phyloP scores from a whole-genome alignment of 2,888 invertebrate genomes.

The Argyresthia goedartella region DNA sequence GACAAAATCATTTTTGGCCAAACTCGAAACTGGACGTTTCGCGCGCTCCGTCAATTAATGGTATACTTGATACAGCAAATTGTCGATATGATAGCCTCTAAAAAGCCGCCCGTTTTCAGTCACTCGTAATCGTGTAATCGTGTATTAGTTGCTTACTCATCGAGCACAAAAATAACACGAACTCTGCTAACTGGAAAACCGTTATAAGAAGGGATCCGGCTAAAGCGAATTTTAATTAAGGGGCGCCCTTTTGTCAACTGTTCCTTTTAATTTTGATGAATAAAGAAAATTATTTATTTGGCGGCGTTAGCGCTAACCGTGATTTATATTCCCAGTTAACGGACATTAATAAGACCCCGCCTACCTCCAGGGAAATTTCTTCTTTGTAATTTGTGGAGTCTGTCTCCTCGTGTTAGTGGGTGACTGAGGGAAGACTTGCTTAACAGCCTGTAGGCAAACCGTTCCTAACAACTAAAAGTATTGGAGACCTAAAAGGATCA shows the following conservation, averaged over 20 bases:
- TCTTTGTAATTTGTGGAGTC: conserved; percentile 42
- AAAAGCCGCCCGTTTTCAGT: conserved; percentile 1
- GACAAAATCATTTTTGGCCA: too few relatives aligned
- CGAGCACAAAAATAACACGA: conserved; percentile 25
- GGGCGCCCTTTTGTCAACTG: conserved; percentile 59
- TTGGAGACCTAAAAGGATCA: too few relatives aligned
- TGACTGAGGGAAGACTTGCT: conserved; percentile 9
- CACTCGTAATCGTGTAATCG: conserved; percentile 16
- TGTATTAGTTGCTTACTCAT: conserved; percentile 22
- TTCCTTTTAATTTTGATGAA: conserved; percentile 67
- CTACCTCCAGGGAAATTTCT: conserved; percentile 41
- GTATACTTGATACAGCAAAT: too few relatives aligned
- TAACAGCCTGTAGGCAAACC: neutral
- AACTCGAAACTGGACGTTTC: too few relatives aligned
- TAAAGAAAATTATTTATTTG: conserved; percentile 68
- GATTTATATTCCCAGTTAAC: conserved; percentile 57
- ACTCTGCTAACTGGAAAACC: conserved; percentile 27
- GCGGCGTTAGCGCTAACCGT: conserved; percentile 53
- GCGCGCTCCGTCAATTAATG: too few relatives aligned
- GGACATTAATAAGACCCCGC: conserved; percentile 45
- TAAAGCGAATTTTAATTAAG: conserved; percentile 50
- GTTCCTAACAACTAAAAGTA: neutral
- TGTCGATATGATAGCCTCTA: too few relatives aligned
- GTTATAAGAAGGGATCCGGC: conserved; percentile 29
- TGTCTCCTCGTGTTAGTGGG: conserved; percentile 32